Conservation (phyloP, 2,888 invertebrate species). For the Eumerus sabulonum region DNA sequence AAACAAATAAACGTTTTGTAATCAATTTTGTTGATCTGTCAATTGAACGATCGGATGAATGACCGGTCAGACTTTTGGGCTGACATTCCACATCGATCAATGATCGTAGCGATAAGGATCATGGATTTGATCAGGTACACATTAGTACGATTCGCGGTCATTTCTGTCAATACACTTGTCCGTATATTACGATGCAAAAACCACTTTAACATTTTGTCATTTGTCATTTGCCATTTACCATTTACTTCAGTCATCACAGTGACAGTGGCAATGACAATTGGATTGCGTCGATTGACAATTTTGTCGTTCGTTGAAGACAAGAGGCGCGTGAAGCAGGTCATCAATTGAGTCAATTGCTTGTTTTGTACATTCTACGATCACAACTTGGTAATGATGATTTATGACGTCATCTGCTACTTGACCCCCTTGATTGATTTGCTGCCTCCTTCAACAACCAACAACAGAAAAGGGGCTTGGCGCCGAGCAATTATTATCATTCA, state of each 20-base stretch:
- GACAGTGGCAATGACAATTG: slow-evolving; percentile 35
- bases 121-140: slow-evolving; percentile 47
- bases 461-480: slow-evolving; percentile 66
- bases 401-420: slow-evolving; percentile 62
- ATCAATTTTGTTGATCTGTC: too few relatives aligned
- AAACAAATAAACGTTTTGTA: too few relatives aligned
- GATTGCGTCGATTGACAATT: slow-evolving; percentile 54
- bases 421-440: slow-evolving; percentile 55
- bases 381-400: slow-evolving; percentile 43
- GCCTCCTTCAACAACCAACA: background rate
- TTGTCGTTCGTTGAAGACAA: slow-evolving; percentile 12
- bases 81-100: too few relatives aligned
- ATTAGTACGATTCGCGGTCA: background rate
- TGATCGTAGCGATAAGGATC: slow-evolving; percentile 8
- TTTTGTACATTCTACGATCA: slow-evolving; percentile 17
- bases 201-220: too few relatives aligned
- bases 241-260: too few relatives aligned
- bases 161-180: too few relatives aligned
- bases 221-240: slow-evolving; percentile 4
- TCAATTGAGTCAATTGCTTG: slow-evolving; percentile 62
- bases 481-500: background rate
- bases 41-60: slow-evolving; percentile 38
- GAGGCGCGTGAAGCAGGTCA: slow-evolving; percentile 54
- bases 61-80: slow-evolving; percentile 6
- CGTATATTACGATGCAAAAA: slow-evolving; percentile 23